Base-by-base conservation (phyloP, 2,113 vertebrate species). In the Urocynchramus pylzowi region DNA sequence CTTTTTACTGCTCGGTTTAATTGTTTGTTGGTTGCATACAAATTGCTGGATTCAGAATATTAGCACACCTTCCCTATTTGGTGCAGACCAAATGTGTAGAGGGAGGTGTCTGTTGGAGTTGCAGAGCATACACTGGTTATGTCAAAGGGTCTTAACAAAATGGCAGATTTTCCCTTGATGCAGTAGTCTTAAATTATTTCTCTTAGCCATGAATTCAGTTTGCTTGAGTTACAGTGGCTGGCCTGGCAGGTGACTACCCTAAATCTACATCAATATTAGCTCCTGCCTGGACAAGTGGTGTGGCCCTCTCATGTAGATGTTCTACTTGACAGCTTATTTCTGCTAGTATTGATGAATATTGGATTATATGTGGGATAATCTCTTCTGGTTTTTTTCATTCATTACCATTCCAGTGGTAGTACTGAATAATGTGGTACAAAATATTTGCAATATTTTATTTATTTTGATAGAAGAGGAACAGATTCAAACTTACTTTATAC, bases 371-470 rank as follows among this genome's bases (percentile, higher is more conserved):
- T 94, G 60, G 41, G 70, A 52, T 90, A 77, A 65, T 56, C 17
- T 87, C 70, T 84, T 84, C n/a, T 61, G 64, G 0, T 84, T 96
- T 78, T 83, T 57, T 79, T 91, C 23, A 61, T 82, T 82, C 82
- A 63, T 82, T 93, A 54, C 93, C 95, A 95, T 97, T 97, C 97
- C 96, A 95, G 59, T 88, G 70, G 27, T 94, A 92, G 75, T 59
- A 61, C 45, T 84, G 67, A 95, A 89, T 67, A 89, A 81, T 50
- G 33, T 84, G 91, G 71, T 97, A 96, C 93, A 96, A 82, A 97
- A 78, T 67, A 93, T 88, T 97, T 93, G 39, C 74, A 89, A 26
- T 87, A 74, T 56, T 93, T 91, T 90, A 67, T 95, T 97, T 94
- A 89, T 91, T 84, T 93, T 60, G n/a, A 28, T 73, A 76, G 70